Base-by-base conservation (phyloP, 2,113 vertebrate species). In the Sander lucioperca region DNA sequence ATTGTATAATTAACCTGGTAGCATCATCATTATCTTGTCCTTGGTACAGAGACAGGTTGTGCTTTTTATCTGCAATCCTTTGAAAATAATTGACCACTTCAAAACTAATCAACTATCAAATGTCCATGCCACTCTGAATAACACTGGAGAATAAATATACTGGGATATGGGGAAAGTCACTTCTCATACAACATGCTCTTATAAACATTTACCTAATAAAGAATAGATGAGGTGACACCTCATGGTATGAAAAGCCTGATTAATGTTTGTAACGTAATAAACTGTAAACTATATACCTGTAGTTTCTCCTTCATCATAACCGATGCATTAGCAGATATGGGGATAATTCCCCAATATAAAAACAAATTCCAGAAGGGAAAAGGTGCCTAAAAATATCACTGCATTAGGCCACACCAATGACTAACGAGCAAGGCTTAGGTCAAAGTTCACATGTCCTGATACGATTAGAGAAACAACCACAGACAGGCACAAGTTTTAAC, bases 401-500 rank as follows among this genome's bases (percentile, higher is more conserved):
- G 86, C 66, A 83, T 81, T 88, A 91, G 86, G 90, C 89, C 89
- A 93, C 92, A 93, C 90, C 74, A 77, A 93, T 82, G 86, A 88
- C 81, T 92, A 90, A 92, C 76, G 23, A 94, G 93, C 80, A 88
- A 86, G 81, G 88, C 72, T 85, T 69, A 82, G 82, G 87, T 93
- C 86, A 92, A 91, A 88, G 88, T 89, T 94, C 86, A 88, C 77
- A 86, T 85, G 84, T 92, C 90, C 93, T 82, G 90, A 88, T 83
- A 95, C 93, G 94, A 47, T 85, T 80, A 91, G 68, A 90, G 86
- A 94, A 88, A 95, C 85, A 77, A 93, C 80, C 88, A 95, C 93
- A 94, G 72, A 96, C 95, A 93, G 94, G 94, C 94, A 96, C 92
- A 84, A 92, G 87, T 94, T 93, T 90, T 87, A 88, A 94, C 88